Evolutionary conservation across 2,888 invertebrate species (phyloP).

Genomic region (Plagodis pulveraria): DNA sequence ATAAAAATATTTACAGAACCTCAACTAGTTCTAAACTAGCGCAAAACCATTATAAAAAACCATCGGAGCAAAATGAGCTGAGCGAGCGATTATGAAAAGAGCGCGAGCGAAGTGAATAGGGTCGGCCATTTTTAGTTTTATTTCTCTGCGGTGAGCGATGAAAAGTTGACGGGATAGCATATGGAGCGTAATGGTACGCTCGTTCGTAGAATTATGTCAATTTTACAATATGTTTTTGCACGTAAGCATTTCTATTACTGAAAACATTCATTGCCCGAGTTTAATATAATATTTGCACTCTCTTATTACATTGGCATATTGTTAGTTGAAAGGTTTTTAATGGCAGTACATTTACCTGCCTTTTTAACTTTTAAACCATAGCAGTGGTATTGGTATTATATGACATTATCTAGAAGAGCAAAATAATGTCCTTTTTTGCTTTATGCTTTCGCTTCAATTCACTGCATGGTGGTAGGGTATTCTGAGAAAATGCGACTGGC

Average conservation of each 20-base stretch:
- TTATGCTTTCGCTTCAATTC: too few species aligned
- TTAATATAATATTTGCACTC: too few species aligned
- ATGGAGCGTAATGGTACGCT: slow-evolving; percentile 5
- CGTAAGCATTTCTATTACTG: neutral
- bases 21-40: slow-evolving; percentile 27
- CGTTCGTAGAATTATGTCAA: slow-evolving; percentile 3
- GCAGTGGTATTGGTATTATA: too few species aligned
- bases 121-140: slow-evolving; percentile 34
- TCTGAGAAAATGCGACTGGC: too few species aligned
- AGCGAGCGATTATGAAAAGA: slow-evolving; percentile 54
- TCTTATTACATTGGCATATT: too few species aligned
- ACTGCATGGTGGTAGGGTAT: too few species aligned
- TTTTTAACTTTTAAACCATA: too few species aligned
- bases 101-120: slow-evolving; percentile 43
- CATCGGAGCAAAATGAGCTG: slow-evolving; percentile 42
- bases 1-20: slow-evolving; percentile 22
- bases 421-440: too few species aligned
- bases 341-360: too few species aligned
- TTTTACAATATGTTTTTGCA: neutral
- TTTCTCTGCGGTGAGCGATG: slow-evolving; percentile 31
- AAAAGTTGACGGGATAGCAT: slow-evolving; percentile 33
- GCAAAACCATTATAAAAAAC: slow-evolving; percentile 33
- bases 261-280: neutral
- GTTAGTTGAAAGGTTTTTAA: neutral
- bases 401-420: too few species aligned